Evolutionary conservation across 2,888 invertebrate species (phyloP).

Genomic region (Polymixis lichenea): DNA sequence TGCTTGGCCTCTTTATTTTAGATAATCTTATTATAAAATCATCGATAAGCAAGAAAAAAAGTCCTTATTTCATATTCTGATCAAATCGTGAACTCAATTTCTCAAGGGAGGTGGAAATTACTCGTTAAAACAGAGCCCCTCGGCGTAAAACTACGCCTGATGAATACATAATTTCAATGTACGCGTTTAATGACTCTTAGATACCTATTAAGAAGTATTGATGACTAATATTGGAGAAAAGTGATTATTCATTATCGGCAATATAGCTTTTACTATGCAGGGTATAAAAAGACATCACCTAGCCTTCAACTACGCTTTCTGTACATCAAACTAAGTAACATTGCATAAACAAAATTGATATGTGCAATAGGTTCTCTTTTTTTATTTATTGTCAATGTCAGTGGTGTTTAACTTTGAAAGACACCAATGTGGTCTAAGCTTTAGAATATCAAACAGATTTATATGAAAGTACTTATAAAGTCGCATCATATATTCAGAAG

Average conservation of each 20-base stretch:
- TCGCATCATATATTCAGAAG: conserved; percentile 3
- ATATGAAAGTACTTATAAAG: not conserved
- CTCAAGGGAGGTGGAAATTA: conserved; percentile 73
- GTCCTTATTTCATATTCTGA: conserved; percentile 60
- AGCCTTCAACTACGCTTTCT: no score
- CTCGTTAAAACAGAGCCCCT: conserved; percentile 70
- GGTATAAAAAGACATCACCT: no score
- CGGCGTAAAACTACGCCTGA: conserved; percentile 69
- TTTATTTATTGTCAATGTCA: not conserved
- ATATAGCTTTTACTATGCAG: not conserved
- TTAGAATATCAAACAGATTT: not conserved
- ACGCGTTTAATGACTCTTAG: conserved; percentile 61
- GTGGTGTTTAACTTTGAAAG: not conserved
- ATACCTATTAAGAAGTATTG: conserved; percentile 52
- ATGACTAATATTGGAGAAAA: conserved; percentile 53
- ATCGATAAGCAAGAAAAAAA: conserved; percentile 60
- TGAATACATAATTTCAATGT: conserved; percentile 80
- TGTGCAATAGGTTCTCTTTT: not conserved
- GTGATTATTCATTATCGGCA: conserved; percentile 17
- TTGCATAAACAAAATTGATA: no score
- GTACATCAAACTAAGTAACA: no score
- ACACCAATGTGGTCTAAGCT: not conserved
- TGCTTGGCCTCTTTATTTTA: conserved; percentile 45
- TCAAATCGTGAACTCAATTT: conserved; percentile 64
- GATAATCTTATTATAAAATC: conserved; percentile 62